Base-by-base conservation (phyloP, 2,113 vertebrate species). In the Poeciliopsis retropinna region DNA sequence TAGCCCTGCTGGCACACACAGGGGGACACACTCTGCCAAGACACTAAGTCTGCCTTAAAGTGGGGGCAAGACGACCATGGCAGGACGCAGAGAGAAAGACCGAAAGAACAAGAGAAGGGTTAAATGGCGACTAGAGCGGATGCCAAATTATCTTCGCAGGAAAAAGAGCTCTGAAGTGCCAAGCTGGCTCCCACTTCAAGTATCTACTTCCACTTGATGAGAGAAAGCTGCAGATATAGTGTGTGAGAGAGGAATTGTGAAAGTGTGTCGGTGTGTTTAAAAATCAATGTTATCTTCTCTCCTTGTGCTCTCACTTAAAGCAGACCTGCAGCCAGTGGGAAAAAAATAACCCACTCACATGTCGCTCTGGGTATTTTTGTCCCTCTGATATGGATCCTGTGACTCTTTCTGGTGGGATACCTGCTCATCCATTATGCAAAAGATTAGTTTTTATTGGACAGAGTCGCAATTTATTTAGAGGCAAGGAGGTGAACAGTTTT, bases 21-120 rank as follows among this genome's bases (percentile, higher is more conserved):
- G 60, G 12, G 25, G 39, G 62, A n/a, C 10, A 54, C 22, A 29
- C 27, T 25, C 83, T 87, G 86, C 83, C 86, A 91, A 57, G 78
- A 64, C 27, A 64, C 87, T 89, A 85, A 92, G 91, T 90, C 79
- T 77, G 80, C 73, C 88, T 82, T 76, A 78, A 90, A 85, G 85
- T 51, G 60, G 72, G 28, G 44, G 78, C 79, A 73, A 64, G 66
- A 84, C 62, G 64, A 79, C 74, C 65, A 64, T 8, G 70, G 63
- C 28, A 19, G 37, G 66, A 51, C 32, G 32, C 44, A 78, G 63
- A 66, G 27, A n/a, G 68, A 67, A 28, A 47, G 47, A 31, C 29
- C 73, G 61, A 60, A 25, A n/a, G 60, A 66, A 31, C 44, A 67
- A 71, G 34, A 69, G 70, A 57, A 62, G 62, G 67, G 60, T 15